Evolutionary conservation across 2,888 invertebrate species (phyloP).

Genomic region (Andrena hattorfiana): DNA sequence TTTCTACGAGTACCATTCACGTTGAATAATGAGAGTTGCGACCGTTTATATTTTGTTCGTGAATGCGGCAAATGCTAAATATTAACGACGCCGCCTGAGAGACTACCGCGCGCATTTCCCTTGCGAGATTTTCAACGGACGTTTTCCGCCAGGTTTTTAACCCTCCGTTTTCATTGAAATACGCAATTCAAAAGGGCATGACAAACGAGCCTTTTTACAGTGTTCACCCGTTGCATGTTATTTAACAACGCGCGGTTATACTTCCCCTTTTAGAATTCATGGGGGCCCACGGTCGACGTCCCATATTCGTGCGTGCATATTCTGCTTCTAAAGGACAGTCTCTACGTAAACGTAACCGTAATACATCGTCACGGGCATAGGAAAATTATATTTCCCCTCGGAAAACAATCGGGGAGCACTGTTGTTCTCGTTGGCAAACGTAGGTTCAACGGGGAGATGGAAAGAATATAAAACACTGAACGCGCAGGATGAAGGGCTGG

Average conservation of each 20-base stretch:
- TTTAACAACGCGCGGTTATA: constrained; percentile 22
- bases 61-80: constrained; percentile 23
- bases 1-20: neutral
- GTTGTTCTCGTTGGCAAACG: neutral
- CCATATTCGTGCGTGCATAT: constrained; percentile 15
- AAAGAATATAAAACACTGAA: neutral
- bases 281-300: neutral
- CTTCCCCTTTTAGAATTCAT: neutral
- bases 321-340: neutral
- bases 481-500: neutral
- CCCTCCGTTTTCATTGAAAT: constrained; percentile 35
- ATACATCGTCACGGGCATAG: constrained; percentile 10
- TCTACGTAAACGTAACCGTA: neutral
- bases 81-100: constrained; percentile 32
- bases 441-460: neutral
- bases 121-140: constrained; percentile 8
- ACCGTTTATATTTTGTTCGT: constrained; percentile 8
- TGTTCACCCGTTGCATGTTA: constrained; percentile 7
- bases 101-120: neutral
- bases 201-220: constrained; percentile 41
- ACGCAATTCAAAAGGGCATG: constrained; percentile 34
- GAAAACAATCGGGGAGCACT: constrained; percentile 12
- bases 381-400: constrained; percentile 14
- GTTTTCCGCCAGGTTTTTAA: neutral
- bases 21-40: constrained; percentile 17